Evolutionary conservation across 2,888 invertebrate species (phyloP).

Genomic region (Metopia argyrocephala): DNA sequence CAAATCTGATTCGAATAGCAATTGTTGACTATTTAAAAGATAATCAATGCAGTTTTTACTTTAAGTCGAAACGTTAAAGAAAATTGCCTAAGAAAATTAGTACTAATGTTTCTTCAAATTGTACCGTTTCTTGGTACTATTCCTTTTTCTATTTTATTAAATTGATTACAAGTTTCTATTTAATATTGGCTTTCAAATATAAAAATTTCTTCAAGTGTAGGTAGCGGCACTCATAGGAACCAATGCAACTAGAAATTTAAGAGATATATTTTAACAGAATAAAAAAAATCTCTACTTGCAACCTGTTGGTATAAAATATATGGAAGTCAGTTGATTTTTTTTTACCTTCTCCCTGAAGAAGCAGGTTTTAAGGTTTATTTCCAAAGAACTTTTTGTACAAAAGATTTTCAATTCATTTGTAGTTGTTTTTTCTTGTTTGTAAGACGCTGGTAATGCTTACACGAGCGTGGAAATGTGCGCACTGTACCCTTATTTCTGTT

Average conservation of each 20-base stretch:
- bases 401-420: constrained; percentile 22
- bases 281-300: constrained; percentile 42
- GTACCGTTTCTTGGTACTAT: no score
- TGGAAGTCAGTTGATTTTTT: constrained; percentile 39
- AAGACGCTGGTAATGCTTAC: constrained; percentile 56
- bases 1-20: no score
- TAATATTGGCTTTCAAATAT: no score
- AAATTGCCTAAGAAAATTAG: no score
- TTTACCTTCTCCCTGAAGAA: constrained; percentile 19
- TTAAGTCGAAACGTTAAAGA: no score
- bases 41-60: no score
- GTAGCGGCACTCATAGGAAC: constrained; percentile 49
- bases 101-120: no score
- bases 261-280: neutral
- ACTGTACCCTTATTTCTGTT: constrained; percentile 58
- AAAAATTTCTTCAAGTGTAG: constrained; percentile 33
- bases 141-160: no score
- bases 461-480: constrained; percentile 62
- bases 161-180: no score
- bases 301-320: constrained; percentile 59
- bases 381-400: neutral
- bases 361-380: constrained; percentile 56
- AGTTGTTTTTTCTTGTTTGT: constrained; percentile 6
- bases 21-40: no score
- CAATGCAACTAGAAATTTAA: constrained; percentile 36